phyloP scores from a whole-genome alignment of 2,113 vertebrate species.

The Bos indicus region DNA sequence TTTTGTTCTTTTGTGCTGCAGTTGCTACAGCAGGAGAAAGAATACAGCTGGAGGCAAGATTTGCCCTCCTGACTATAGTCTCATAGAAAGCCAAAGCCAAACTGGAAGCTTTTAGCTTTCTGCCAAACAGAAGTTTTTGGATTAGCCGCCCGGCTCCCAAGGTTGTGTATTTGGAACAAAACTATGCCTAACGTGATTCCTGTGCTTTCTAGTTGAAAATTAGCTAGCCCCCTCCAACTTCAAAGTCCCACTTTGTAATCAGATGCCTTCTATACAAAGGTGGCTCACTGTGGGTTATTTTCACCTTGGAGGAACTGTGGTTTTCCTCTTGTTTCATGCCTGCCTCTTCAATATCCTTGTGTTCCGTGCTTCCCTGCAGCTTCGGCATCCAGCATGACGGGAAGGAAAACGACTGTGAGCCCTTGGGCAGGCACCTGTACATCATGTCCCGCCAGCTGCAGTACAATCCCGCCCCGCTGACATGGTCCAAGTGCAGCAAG shows the following conservation, averaged over 20 bases:
- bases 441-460: conserved; percentile 98
- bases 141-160: neutral
- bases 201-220: neutral
- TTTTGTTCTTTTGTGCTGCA: neutral
- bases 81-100: neutral
- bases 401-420: conserved; percentile 96
- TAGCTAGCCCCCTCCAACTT: neutral
- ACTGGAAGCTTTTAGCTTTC: neutral
- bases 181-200: neutral
- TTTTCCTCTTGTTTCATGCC: neutral
- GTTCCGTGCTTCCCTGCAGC: conserved; percentile 74
- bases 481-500: conserved; percentile 97
- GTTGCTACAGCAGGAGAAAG: neutral
- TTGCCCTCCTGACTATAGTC: neutral
- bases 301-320: neutral
- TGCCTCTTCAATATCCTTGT: neutral
- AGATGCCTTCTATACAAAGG: neutral
- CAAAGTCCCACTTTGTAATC: neutral
- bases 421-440: conserved; percentile 86
- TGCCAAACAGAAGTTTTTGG: neutral
- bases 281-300: neutral
- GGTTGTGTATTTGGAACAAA: neutral
- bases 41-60: neutral
- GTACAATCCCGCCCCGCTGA: conserved; percentile 94
- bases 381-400: conserved; percentile 98